A percentile compares a stretch with the other conserved stretches of the same genome.
phyloP scores from a whole-genome alignment of 2,888 invertebrate species.

The Pyrgus malvae region DNA sequence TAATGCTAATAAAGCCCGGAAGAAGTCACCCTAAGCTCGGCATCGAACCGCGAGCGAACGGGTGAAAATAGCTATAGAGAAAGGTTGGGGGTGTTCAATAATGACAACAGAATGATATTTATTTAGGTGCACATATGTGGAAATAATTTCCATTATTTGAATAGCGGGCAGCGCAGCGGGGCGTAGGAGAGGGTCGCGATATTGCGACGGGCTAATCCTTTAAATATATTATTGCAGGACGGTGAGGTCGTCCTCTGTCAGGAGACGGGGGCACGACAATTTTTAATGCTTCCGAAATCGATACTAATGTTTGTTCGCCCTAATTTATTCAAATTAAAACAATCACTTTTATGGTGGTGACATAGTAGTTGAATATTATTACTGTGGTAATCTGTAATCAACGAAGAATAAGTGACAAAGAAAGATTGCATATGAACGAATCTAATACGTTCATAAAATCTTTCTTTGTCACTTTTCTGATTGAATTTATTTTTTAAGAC shows the following conservation, averaged over 20 bases:
- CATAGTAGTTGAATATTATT: background rate
- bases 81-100: conserved; percentile 65
- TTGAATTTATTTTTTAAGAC: too few relatives aligned
- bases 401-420: too few relatives aligned
- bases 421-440: too few relatives aligned
- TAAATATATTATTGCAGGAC: conserved; percentile 80
- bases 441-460: too few relatives aligned
- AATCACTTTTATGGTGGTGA: conserved; percentile 1
- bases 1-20: conserved; percentile 15
- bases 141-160: conserved; percentile 81
- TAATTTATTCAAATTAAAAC: conserved; percentile 32
- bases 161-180: conserved; percentile 60
- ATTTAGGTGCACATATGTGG: conserved; percentile 81
- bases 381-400: background rate
- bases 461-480: too few relatives aligned
- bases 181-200: conserved; percentile 69
- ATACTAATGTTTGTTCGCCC: conserved; percentile 65
- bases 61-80: conserved; percentile 70
- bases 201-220: conserved; percentile 80
- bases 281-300: conserved; percentile 72
- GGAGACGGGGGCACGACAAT: conserved; percentile 55
- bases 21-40: conserved; percentile 30
- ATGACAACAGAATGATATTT: conserved; percentile 76
- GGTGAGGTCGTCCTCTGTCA: conserved; percentile 64
- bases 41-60: conserved; percentile 56